Percentiles rank a stretch among this genome's conserved stretches.
Conservation (phyloP, 2,113 vertebrate genomes). For the Plectropomus leopardus region DNA sequence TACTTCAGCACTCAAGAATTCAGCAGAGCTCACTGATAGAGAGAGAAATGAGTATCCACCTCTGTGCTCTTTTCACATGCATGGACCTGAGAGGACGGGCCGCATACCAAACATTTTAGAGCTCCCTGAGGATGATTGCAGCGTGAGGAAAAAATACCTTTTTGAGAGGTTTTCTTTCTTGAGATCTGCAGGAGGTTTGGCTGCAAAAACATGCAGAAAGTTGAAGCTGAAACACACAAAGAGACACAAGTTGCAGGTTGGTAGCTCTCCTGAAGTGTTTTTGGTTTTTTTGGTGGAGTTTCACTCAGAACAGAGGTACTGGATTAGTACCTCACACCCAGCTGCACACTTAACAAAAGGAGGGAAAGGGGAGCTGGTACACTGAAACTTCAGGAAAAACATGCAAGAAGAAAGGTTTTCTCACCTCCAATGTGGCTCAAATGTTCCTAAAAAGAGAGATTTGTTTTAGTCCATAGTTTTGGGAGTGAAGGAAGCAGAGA, state of each 20-base stretch:
- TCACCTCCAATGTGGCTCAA: slow-evolving; percentile 55
- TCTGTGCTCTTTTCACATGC: slow-evolving; percentile 23
- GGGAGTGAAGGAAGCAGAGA: slow-evolving; percentile 22
- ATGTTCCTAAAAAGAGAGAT: not conserved
- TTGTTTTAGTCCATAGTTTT: slow-evolving; percentile 40
- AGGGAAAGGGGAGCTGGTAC: not conserved
- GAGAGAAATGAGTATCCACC: not conserved
- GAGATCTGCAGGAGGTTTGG: not conserved
- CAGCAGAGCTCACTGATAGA: not conserved
- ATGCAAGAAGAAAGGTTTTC: not conserved
- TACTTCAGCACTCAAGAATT: slow-evolving; percentile 44
- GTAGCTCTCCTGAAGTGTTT: not conserved
- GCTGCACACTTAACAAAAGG: not conserved
- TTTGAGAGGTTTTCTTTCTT: not conserved
- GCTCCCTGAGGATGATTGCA: not conserved
- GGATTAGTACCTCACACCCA: not conserved
- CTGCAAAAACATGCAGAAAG: not conserved
- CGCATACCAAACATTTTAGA: slow-evolving; percentile 57
- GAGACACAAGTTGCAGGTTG: not conserved
- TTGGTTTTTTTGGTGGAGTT: not conserved
- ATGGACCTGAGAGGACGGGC: slow-evolving; percentile 14
- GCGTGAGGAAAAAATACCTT: not conserved
- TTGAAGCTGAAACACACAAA: slow-evolving; percentile 14
- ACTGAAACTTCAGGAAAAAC: not conserved
- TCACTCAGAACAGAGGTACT: not conserved